These are phyloP conservation scores for Squalus acanthias DNA, from an alignment of 2,797 vertebrate species.

Conservation along the genomic window DNA sequence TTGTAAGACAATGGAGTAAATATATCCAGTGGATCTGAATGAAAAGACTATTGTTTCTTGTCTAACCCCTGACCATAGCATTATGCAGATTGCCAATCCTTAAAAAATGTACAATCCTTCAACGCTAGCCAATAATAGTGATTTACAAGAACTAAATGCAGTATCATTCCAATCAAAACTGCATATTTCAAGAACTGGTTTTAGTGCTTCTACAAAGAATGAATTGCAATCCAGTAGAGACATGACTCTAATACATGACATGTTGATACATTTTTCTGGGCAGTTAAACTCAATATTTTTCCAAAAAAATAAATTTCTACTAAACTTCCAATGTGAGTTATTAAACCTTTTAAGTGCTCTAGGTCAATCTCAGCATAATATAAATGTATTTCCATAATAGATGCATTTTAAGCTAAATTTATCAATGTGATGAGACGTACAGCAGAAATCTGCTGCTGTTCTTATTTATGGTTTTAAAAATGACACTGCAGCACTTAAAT, in stretches of 20 bases:
- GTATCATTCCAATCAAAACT: not conserved
- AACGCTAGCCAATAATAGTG: not conserved
- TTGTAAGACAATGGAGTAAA: not conserved
- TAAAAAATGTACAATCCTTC: not conserved
- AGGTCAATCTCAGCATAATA: not conserved
- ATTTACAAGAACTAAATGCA: not conserved
- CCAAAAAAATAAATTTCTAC: not conserved
- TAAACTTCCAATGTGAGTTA: not conserved
- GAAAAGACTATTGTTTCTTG: not conserved
- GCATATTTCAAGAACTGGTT: not conserved
- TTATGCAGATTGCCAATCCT: not conserved
- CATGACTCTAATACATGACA: not conserved
- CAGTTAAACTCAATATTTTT: not conserved
- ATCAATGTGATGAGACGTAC: constrained; percentile 7
- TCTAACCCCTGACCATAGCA: not conserved
- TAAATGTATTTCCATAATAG: not conserved
- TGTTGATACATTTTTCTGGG: not conserved
- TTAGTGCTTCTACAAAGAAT: not conserved
- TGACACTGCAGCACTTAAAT: not conserved
- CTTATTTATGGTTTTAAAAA: not conserved
- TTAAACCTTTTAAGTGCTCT: not conserved
- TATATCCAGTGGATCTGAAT: not conserved
- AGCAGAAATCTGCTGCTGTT: not conserved
- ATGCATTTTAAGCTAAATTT: constrained; percentile 17
- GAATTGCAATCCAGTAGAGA: not conserved